Evolutionary conservation across 2,888 invertebrate species (phyloP).

Genomic region (Drosophila suboccidentalis): DNA sequence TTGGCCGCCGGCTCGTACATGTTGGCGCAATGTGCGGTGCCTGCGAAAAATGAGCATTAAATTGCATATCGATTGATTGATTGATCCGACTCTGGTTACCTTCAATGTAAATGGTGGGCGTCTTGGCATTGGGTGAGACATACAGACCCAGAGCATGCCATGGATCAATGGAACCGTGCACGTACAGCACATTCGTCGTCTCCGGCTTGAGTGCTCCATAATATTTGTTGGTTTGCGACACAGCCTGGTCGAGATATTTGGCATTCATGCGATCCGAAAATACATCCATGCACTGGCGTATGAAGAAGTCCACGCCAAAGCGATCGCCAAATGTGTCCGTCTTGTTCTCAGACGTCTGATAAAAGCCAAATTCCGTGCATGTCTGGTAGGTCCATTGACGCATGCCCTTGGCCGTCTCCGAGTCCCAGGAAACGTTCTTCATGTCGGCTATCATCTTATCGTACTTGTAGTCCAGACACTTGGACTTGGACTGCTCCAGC

Average conservation of each 20-base stretch:
- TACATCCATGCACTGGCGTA: constrained; percentile 93
- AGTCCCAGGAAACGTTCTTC: constrained; percentile 89
- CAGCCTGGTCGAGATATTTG: constrained; percentile 88
- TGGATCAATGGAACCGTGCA: constrained; percentile 95
- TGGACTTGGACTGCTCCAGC: constrained; percentile 88
- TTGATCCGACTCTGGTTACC: constrained; percentile 87
- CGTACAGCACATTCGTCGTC: constrained; percentile 91
- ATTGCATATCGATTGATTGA: not conserved
- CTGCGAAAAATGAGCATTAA: constrained; percentile 85
- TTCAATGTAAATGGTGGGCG: constrained; percentile 91
- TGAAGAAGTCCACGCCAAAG: constrained; percentile 92
- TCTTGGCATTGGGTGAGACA: constrained; percentile 86
- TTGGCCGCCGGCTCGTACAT: constrained; percentile 92
- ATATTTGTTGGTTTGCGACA: constrained; percentile 90
- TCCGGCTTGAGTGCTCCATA: constrained; percentile 92
- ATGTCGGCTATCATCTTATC: constrained; percentile 90
- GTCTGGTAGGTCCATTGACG: constrained; percentile 98
- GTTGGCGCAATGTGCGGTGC: constrained; percentile 97
- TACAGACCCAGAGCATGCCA: constrained; percentile 94
- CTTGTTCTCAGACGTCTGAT: constrained; percentile 91
- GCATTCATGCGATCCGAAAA: constrained; percentile 91
- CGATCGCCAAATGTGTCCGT: constrained; percentile 89
- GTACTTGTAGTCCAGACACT: constrained; percentile 94
- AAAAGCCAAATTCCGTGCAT: constrained; percentile 98
- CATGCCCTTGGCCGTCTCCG: constrained; percentile 89